Evolutionary conservation across 2,888 invertebrate genomes (phyloP), one percentile per base, ranked within the genome.

Genomic region (Serrognathus titanus): DNA sequence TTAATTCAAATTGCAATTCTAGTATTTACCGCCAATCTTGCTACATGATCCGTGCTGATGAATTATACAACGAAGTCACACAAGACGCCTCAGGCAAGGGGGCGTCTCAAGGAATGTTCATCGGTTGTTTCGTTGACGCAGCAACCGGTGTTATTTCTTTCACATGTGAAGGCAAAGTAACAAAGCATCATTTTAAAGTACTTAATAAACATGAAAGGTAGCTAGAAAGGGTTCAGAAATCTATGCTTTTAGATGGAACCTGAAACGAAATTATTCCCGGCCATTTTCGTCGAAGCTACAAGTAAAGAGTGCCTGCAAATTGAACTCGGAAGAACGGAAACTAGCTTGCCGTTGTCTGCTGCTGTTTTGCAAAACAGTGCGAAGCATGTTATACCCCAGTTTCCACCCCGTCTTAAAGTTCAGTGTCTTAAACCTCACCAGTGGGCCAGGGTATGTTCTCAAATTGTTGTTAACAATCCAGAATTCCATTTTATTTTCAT

Each of bases 281-380:
- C 99, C 0, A 97, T 99, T 55, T 98, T 99, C 77, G 96, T 98
- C 1, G 97, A 98, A 72, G 98, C 99, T 0, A 97, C 98, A 0
- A 97, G 96, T 68, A 95, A 90, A 71, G 99, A 99, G 79, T 92
- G 98, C 62, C 82, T 99, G 0, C 99, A 99, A 80, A 96, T 99
- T 69, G 99, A 99, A 75, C 80, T 99, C 5, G 99, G 99, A 0
- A 81, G 98, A 48, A 97, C 97, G 0, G 82, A 93, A 38, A 94
- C 91, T 12, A 95, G 97, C 4, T 81, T 98, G 57, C 99, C 99
- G 0, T 79, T 99, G 8, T 97, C 97, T 1, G 95, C 98, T 0
- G 97, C 97, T 0, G 92, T 99, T 57, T 81, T 99, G 63, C 94
- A 96, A 51, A 96, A 96, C 54, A 92, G 94, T 48, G 94, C 95